These are phyloP conservation scores for Heliconius aoede DNA, from an alignment of 2,888 invertebrate genomes.

Conservation along the genomic window DNA sequence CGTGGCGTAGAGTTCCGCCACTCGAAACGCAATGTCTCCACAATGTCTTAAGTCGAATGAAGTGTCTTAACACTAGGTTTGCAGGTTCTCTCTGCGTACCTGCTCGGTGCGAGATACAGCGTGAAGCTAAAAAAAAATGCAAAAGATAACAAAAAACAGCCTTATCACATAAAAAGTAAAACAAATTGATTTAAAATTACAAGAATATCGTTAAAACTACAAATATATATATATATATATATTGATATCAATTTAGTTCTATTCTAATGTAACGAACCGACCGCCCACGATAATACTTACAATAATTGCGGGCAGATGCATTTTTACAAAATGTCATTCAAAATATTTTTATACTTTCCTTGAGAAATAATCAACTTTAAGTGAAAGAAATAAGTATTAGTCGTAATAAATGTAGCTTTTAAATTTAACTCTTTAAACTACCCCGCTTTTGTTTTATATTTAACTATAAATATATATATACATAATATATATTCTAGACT, in stretches of 20 bases:
- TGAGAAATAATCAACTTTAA: slow-evolving; percentile 28
- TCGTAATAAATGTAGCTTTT: slow-evolving; percentile 3
- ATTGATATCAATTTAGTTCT: background rate
- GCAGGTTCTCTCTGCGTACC: too few species aligned
- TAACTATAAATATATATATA: background rate
- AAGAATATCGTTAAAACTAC: slow-evolving; percentile 19
- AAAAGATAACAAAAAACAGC: background rate
- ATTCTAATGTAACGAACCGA: slow-evolving; percentile 25
- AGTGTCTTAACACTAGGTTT: too few species aligned
- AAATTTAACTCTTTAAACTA: slow-evolving; percentile 39
- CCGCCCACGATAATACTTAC: slow-evolving; percentile 29
- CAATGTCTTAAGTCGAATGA: too few species aligned
- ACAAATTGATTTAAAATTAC: background rate
- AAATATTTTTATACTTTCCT: slow-evolving; percentile 13
- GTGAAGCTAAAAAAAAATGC: too few species aligned
- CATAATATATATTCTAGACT: too few species aligned
- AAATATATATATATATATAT: too few species aligned
- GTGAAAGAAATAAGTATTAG: background rate
- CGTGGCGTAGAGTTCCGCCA: too few species aligned
- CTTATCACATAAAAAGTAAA: background rate
- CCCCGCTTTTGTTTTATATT: slow-evolving; percentile 41
- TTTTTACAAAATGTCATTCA: slow-evolving; percentile 24
- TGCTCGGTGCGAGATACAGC: too few species aligned
- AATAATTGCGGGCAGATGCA: slow-evolving; percentile 34
- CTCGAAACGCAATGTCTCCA: too few species aligned